These are phyloP conservation scores for Drosophila jambulina DNA, from an alignment of 1,140 invertebrate genomes.

Conservation along the genomic window DNA sequence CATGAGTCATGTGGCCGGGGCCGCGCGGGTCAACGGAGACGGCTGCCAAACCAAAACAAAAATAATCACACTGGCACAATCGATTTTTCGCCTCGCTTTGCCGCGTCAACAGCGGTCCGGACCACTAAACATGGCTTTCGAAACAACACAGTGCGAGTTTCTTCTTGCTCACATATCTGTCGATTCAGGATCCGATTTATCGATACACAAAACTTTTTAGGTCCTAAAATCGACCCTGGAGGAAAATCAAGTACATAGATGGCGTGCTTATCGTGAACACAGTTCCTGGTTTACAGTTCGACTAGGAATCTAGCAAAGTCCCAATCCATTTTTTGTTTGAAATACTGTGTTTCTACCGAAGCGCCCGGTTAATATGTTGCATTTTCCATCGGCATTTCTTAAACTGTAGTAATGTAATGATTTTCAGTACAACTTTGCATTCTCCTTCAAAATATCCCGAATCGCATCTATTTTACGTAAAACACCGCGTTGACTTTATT, in stretches of 20 bases:
- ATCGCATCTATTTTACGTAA: too few species aligned
- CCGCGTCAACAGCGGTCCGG: conserved; percentile 28
- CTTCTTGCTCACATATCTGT: neutral
- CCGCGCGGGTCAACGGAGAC: conserved; percentile 26
- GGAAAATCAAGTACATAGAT: neutral
- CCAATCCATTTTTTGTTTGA: neutral
- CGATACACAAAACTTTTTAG: neutral
- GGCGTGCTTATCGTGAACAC: neutral
- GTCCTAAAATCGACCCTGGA: neutral
- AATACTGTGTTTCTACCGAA: neutral
- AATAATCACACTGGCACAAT: conserved; percentile 70
- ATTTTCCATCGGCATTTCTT: neutral
- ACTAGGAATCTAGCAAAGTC: neutral
- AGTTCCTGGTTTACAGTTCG: neutral
- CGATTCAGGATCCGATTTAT: conserved; percentile 1
- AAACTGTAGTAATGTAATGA: too few species aligned
- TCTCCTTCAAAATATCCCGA: too few species aligned
- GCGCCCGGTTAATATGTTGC: neutral
- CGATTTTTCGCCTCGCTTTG: conserved; percentile 71
- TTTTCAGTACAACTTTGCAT: neutral
- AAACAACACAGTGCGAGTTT: conserved; percentile 15
- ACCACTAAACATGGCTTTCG: conserved; percentile 46
- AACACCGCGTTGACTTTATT: too few species aligned
- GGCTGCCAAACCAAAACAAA: conserved; percentile 71
- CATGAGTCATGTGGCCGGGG: conserved; percentile 51